Evolutionary conservation across 1,140 invertebrate genomes (phyloP), one percentile per base, ranked within the genome.

Genomic region (Steinernema feltiae): DNA sequence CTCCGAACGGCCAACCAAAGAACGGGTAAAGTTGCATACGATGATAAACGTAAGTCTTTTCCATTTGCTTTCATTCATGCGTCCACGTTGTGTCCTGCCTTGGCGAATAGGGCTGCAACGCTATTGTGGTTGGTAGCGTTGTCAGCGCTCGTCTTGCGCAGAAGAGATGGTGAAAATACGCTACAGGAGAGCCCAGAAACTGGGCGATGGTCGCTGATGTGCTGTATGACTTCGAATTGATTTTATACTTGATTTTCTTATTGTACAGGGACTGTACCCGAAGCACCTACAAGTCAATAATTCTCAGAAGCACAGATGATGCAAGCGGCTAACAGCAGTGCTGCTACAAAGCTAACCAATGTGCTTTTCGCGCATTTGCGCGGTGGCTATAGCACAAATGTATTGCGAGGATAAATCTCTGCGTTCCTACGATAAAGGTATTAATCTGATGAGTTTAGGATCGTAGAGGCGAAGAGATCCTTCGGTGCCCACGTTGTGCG

Each of bases 101-200:
- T 27, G 53, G 12, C 12, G 24, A 3, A 63, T 17, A 63, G 7
- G 24, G 24, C 53, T 17, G 24, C 53, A 27, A 21, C 24, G 53
- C 53, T 63, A 63, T 63, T 63, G 53, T 63, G 53, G 53, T 63
- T 63, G 53, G 53, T 63, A 63, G 53, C 53, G 53, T 63, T 27
- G 41, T n/a, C 41, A 46, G n/a, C 35, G 53, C 24, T 63, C 24
- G 53, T 21, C 24, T 12, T 7, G 7, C 53, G 53, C 53, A 63
- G 12, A 27, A 63, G 24, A 63, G 24, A 63, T 27, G 53, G 53
- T 17, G 53, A 63, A 63, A 41, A 63, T 21, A n/a, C 53, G 24
- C 53, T 63, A 27, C 7, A 7, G 24, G 53, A 21, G 24, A 41
- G 35, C 35, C 35, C 35, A 41, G 35, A 41, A 18, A 41, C 7